Conservation (phyloP, 2,113 vertebrate genomes). For the Caloenas nicobarica region DNA sequence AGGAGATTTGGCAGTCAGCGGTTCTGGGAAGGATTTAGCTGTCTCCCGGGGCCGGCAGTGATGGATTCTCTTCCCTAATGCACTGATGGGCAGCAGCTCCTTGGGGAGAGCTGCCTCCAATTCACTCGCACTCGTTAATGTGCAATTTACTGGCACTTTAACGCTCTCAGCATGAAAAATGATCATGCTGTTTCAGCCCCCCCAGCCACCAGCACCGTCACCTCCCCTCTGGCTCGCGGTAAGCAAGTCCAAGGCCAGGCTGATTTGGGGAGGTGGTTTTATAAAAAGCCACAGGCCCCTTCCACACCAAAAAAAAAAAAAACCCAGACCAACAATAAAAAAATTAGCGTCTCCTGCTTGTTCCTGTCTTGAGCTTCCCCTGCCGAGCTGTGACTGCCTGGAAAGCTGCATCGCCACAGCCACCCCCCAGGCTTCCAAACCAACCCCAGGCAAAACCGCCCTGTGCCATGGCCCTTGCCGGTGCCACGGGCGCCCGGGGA, state of each 20-base stretch:
- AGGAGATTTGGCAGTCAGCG: slow-evolving; percentile 53
- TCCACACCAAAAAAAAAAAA: neutral
- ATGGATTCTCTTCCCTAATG: slow-evolving; percentile 75
- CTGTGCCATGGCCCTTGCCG: accelerated
- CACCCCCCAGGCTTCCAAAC: too few species aligned
- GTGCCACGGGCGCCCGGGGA: too few species aligned
- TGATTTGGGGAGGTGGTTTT: slow-evolving; percentile 15
- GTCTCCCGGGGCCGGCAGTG: slow-evolving; percentile 60
- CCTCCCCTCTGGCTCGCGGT: slow-evolving; percentile 11
- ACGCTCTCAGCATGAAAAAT: slow-evolving; percentile 74
- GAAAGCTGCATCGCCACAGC: neutral
- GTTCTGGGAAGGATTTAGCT: slow-evolving; percentile 74
- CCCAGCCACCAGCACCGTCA: slow-evolving; percentile 37
- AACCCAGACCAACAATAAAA: neutral
- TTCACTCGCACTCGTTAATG: slow-evolving; percentile 76
- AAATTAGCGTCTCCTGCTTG: neutral
- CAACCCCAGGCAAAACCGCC: neutral
- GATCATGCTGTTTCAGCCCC: slow-evolving; percentile 58
- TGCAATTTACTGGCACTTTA: slow-evolving; percentile 80
- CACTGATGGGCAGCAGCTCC: slow-evolving; percentile 67
- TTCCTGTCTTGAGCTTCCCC: neutral
- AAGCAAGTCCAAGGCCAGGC: slow-evolving; percentile 35
- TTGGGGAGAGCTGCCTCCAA: slow-evolving; percentile 69
- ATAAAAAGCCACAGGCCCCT: neutral
- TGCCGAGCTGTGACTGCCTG: neutral